Base-by-base conservation (phyloP, 2,113 vertebrate genomes). In the Vidua chalybeata region DNA sequence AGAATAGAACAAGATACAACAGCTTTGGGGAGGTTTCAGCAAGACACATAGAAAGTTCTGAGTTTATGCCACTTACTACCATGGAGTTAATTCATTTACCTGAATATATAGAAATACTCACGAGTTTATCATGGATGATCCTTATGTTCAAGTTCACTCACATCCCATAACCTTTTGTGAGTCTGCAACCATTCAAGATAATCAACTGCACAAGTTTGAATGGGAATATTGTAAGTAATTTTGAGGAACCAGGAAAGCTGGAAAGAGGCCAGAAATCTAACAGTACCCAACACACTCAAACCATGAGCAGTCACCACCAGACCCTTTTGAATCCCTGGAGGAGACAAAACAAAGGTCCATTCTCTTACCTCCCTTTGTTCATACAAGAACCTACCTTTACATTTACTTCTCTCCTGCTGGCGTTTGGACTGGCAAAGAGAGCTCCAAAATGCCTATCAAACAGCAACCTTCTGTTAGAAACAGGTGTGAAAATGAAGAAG, bases 391-490 rank as follows among this genome's bases (percentile, higher is more conserved):
- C 94, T 89, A 98, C 98, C 97, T 99, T 99, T 27, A 98, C 98
- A 93, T 98, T 99, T 73, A 97, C 20, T 97, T 97, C 96, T 99
- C 98, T 63, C 98, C 98, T 59, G 98, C 90, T 11, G 98, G 97
- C 27, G 98, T 97, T 67, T 94, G 97, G 77, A 39, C 97, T 98
- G 69, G 98, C 93, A 54, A 97, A 97, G 98, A 43, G 23, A 24
- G 98, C 98, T 93, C 98, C 98, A 95, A 76, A 99, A 98, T 41
- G 98, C 98, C 98, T 98, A 88, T 68, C 93, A 94, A 64, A 77
- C 23, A 90, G 8, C 69, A 92, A 28, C 21, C 28, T 54, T 69
- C 24, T 14, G 28, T 58, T 69, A 67, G 46, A 69, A 85, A 39
- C 23, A 11, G 12, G 7, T n/a, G 26, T 77, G 75, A 83, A 80